Percentiles rank a stretch among this genome's conserved stretches.
Conservation (phyloP, 2,797 vertebrate species). For the Scleropages formosus region DNA sequence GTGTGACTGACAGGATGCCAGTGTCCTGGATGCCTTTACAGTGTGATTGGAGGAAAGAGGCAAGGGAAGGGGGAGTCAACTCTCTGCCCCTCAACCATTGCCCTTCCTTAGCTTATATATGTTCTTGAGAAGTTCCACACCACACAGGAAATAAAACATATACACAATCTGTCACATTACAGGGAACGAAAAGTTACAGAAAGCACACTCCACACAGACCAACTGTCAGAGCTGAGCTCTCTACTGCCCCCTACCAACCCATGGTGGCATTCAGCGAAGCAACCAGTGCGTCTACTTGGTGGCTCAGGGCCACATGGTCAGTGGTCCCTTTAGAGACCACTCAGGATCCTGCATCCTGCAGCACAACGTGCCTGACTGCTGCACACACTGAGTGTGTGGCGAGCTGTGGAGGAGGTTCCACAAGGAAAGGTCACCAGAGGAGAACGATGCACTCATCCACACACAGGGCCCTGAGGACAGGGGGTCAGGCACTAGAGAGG, state of each 20-base stretch:
- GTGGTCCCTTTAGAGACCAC: not conserved
- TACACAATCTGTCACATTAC: conserved; percentile 49
- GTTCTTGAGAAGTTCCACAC: conserved; percentile 13
- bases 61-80: conserved; percentile 39
- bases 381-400: conserved; percentile 31
- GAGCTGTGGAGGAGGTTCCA: conserved; percentile 13
- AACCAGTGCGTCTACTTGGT: conserved; percentile 29
- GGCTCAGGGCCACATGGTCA: not conserved
- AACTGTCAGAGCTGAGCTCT: conserved; percentile 5
- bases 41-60: conserved; percentile 52
- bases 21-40: no score
- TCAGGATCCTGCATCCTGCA: conserved; percentile 15
- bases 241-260: conserved; percentile 23
- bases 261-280: conserved; percentile 3
- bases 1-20: no score
- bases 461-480: conserved; percentile 4
- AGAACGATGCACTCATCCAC: not conserved
- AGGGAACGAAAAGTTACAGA: conserved; percentile 30
- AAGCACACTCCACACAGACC: conserved; percentile 9
- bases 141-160: conserved; percentile 40
- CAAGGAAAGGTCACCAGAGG: conserved; percentile 14
- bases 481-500: conserved; percentile 7
- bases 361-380: conserved; percentile 22
- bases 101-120: conserved; percentile 38
- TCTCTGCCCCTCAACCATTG: not conserved